Evolutionary conservation across 2,113 vertebrate species (phyloP), one percentile per base, ranked within the genome.

Genomic region (Carassius auratus): DNA sequence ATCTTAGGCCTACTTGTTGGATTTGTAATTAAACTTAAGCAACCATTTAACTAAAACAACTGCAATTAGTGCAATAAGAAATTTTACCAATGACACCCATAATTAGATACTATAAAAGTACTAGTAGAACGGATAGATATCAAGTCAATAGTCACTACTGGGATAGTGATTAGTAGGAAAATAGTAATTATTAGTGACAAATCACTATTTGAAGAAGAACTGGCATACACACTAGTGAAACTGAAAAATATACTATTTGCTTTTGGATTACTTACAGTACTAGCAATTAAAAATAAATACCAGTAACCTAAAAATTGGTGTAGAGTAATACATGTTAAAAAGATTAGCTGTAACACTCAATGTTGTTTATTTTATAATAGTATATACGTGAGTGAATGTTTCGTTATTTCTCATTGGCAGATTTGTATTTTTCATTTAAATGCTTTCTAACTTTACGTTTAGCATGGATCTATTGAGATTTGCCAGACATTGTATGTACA

Each of bases 401-500:
- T 73, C 69, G 21, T n/a, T 42, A 21, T 73, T 42, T 10, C 69
- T 12, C 8, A 71, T 10, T 9, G 4, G 8, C 36, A 42, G 8
- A 73, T 73, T 10, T 21, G 42, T 13, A 30, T 9, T 76, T 36
- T 42, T 38, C 36, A 4, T 38, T 42, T 2, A 48, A 59, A 48
- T 57, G 21, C 21, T 62, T 15, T 82, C 4, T 61, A 6, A 73
- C 9, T 38, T 85, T 33, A 52, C 59, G 74, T 50, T 85, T 42
- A 89, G 57, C 42, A 89, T 89, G 88, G 83, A 77, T 50, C 45
- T 62, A 26, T 2, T 75, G 55, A 61, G 42, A 45, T 59, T 85
- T 77, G 30, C 77, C 52, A 83, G 64, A 57, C 52, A 26, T 42
- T 85, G 8, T 23, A 4, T 89, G 45, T 79, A 45, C 71, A 61